Evolutionary conservation across 2,888 invertebrate genomes (phyloP), one percentile per base, ranked within the genome.

Genomic region (Chalcosyrphus nemorum): DNA sequence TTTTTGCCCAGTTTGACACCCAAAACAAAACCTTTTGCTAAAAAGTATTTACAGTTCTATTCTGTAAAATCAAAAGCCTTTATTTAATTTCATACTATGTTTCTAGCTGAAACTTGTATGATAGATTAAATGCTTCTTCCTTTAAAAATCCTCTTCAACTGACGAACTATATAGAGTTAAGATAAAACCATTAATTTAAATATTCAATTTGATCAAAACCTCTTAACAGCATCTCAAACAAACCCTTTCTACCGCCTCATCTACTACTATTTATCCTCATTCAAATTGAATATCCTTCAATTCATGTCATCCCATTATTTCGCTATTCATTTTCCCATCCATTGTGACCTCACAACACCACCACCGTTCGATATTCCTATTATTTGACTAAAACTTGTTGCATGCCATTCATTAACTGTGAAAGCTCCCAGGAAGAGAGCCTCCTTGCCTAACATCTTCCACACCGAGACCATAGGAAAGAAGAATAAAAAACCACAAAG

Each of bases 311-410:
- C n/a, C 68, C 45, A 56, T 56, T 43, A 68, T 35, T 29, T 2
- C 19, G 4, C 32, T 32, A 56, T 45, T 21, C 24, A 19, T n/a
- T 27, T 43, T 29, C 41, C 50, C 41, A 17, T 72, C 72, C 65
- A 82, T 81, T 77, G 70, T 76, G 59, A 76, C 61, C 47, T 57
- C 24, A 15, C 29, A 7, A 35, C 32, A 45, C 24, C 24, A 45
- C 24, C 24, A 24, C 19, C 41, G 41, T 72, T 59, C 70, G 76
- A 43, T 71, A 43, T 71, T 65, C 52, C 59, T 45, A 66, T 81
- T 71, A 66, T 81, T 77, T 77, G 52, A 54, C 61, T 54, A 56
- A 66, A 82, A 82, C 82, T 78, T 82, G 82, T 82, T 82, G 82
- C 78, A 68, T 63, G 61, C 65, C 56, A 74, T 82, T 82, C 78